Evolutionary conservation across 2,113 vertebrate species (phyloP).

Genomic region (Tragelaphus imberbis): DNA sequence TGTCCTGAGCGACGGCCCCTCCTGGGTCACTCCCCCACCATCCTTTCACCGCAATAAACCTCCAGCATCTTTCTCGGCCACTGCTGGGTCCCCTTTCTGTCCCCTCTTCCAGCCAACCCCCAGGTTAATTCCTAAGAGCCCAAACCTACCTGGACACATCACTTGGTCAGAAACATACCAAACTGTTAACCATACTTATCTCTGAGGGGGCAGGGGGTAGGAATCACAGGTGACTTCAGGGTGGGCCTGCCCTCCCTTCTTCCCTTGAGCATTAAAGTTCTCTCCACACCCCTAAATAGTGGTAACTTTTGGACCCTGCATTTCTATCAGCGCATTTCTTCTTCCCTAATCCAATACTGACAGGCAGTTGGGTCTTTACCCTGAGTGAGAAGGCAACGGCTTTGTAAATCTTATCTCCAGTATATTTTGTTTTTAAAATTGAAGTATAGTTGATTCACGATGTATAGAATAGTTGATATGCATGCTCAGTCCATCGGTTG

Average conservation of each 20-base stretch:
- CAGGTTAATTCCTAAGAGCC: not conserved
- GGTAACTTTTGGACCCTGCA: rapidly evolving
- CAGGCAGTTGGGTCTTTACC: not conserved
- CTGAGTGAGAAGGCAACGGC: not conserved
- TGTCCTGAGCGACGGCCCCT: not conserved
- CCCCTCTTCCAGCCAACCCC: not conserved
- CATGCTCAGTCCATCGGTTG: no score
- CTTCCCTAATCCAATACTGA: not conserved
- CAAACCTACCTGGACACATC: not conserved
- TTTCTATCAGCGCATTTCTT: not conserved
- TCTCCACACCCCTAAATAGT: not conserved
- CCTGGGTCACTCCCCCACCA: rapidly evolving
- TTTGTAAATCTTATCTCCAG: not conserved
- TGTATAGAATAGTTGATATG: no score
- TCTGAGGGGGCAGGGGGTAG: not conserved
- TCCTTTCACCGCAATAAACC: not conserved
- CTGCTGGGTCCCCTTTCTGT: not conserved
- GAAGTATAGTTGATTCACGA: not conserved
- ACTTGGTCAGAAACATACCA: not conserved
- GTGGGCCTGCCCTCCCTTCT: not conserved
- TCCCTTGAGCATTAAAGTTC: no score
- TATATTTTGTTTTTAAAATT: not conserved
- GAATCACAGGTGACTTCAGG: not conserved
- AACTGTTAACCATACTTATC: not conserved
- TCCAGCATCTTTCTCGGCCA: not conserved